Evolutionary conservation across 2,888 invertebrate species (phyloP), one percentile per base, ranked within the genome.

Genomic region (Bhutanitis thaidina): DNA sequence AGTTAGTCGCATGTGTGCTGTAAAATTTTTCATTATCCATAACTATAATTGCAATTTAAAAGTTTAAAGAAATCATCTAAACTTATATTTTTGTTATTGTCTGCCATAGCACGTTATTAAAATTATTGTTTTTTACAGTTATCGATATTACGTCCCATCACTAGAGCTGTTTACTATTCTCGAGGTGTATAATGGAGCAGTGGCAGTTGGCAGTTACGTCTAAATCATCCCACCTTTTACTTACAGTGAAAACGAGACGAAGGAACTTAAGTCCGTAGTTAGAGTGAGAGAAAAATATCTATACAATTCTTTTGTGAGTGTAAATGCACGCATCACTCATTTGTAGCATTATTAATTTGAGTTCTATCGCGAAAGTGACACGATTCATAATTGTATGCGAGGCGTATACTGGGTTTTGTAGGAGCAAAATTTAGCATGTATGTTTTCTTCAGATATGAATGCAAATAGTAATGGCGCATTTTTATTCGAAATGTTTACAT

Each of bases 391-490:
- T 74, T 0, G 34, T 15, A 34, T 50, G 47, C 0, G 9, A 1
- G 8, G 1, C 0, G 13, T 40, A 56, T 62, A 58, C 58, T 62
- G 52, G 65, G 63, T 68, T 70, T 80, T 80, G 71, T 65, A 63
- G 57, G 70, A 69, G 68, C 75, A 85, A 83, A 81, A 84, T 86
- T 87, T 80, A 82, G 79, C 86, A 80, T 84, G 87, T 89, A 89
- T 87, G 89, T 87, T 87, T 87, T 84, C 88, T 86, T 85, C 87
- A 80, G 86, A 87, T 89, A 88, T 88, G 85, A 89, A 89, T 89
- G 87, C 86, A 88, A 89, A 88, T 88, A 87, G 86, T 86, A 80
- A 88, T 87, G 88, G 89, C 85, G 86, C 77, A 84, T 87, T 87
- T 89, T 88, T 89, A 87, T 86, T 81, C 70, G 64, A 66, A 80